Base-by-base conservation (phyloP, 2,113 vertebrate species). In the Notothenia rossii region DNA sequence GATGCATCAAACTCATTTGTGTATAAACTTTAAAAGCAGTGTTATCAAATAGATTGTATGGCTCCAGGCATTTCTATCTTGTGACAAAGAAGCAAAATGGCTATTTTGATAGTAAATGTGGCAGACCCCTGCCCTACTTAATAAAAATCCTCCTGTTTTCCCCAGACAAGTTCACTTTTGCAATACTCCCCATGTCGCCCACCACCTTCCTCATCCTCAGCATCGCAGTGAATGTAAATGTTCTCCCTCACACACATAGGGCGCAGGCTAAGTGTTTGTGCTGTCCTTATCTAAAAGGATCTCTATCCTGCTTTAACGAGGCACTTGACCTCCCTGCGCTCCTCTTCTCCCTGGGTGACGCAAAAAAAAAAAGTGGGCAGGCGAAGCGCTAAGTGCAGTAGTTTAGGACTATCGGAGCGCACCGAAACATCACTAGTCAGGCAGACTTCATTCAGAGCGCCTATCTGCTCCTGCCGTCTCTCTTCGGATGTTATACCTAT, bases 331-430 rank as follows among this genome's bases (percentile, higher is more conserved):
- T 93, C 84, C 86, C 79, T 88, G 79, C 72, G 86, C 83, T 87
- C 70, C 74, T 58, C 73, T 75, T 76, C 73, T 91, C 82, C 88
- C 79, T 3, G 85, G 89, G 90, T 95, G 95, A 95, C 94, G 93
- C 92, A 89, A 88, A 86, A 88, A 62, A 62, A 29, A 71, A 81
- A 92, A 93, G 94, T 95, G 94, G 95, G 95, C 94, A 82, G 95
- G 94, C 94, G 79, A 43, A 92, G 87, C 87, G 88, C 79, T 89
- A 91, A 91, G 91, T 91, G 92, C 89, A 87, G 88, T 25, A 92
- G 92, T 94, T 92, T 89, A 81, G 85, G 82, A 88, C 78, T 90
- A 78, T 91, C 84, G 69, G 91, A 70, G 91, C 91, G 87, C 91
- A 75, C 73, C 17, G 84, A 82, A 82, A 77, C 90, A 92, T 86